Percentiles rank a stretch among this genome's conserved stretches.
These are phyloP conservation scores for Muraenolepis orangiensis DNA, from an alignment of 2,797 vertebrate genomes.

Conservation along the genomic window DNA sequence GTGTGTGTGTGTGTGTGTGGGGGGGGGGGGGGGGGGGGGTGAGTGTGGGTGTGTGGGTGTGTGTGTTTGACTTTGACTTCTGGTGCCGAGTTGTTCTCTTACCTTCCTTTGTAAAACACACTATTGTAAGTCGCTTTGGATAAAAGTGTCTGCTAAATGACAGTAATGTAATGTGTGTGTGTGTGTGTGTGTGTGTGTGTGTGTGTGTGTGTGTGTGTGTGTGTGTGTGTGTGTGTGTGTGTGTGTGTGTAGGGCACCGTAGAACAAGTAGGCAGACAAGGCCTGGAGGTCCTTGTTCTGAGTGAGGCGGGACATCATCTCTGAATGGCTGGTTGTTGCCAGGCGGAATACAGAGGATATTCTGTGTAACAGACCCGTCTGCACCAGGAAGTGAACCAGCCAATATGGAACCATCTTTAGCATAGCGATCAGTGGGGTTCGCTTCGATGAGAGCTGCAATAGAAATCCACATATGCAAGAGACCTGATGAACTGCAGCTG, in stretches of 20 bases:
- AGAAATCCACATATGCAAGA: not conserved
- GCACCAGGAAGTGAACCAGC: slow-evolving; percentile 61
- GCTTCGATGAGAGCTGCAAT: slow-evolving; percentile 47
- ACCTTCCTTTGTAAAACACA: no score
- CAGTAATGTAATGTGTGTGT: not conserved
- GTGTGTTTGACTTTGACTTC: no score
- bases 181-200: not conserved
- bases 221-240: not conserved
- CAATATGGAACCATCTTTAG: slow-evolving; percentile 75
- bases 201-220: not conserved
- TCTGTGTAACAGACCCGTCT: slow-evolving; percentile 57
- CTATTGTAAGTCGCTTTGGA: no score
- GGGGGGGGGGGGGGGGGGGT: no score
- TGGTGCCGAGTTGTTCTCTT: no score
- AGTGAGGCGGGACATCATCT: slow-evolving; percentile 66
- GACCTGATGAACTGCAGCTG: not conserved
- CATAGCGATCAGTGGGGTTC: slow-evolving; percentile 60
- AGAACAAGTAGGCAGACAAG: slow-evolving; percentile 78
- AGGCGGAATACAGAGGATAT: slow-evolving; percentile 73
- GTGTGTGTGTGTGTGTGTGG: no score
- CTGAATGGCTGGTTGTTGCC: slow-evolving; percentile 69
- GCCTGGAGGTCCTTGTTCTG: slow-evolving; percentile 72
- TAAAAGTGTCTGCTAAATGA: no score
- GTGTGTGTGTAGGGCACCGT: slow-evolving; percentile 58
- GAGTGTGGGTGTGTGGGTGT: no score